phyloP scores from a whole-genome alignment of 2,113 vertebrate species.

The Bujurquina vittata region DNA sequence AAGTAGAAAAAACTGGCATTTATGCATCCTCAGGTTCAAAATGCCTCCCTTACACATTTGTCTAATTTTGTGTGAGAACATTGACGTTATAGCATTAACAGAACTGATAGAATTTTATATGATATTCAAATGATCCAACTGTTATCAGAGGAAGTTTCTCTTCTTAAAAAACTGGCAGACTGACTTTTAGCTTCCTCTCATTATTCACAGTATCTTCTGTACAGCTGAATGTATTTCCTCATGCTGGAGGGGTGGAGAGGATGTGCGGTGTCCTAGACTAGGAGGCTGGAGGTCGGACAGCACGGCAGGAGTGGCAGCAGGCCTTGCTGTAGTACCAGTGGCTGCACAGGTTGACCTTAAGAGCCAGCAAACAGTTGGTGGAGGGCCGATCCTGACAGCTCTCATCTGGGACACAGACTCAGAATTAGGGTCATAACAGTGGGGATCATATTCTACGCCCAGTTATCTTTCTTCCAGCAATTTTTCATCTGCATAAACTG shows the following conservation, averaged over 20 bases:
- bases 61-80: background rate
- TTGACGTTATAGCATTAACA: background rate
- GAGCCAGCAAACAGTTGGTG: slow-evolving; percentile 95
- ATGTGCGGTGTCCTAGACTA: slow-evolving; percentile 48
- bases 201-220: slow-evolving; percentile 45
- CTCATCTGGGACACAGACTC: slow-evolving; percentile 84
- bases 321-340: slow-evolving; percentile 99
- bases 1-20: background rate
- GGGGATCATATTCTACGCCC: background rate
- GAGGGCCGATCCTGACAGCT: slow-evolving; percentile 96
- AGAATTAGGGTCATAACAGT: background rate
- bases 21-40: background rate
- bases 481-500: background rate
- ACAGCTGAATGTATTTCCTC: slow-evolving; percentile 12
- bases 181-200: background rate
- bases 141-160: slow-evolving; percentile 7
- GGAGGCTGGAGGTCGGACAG: slow-evolving; percentile 55
- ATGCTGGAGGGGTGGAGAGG: background rate
- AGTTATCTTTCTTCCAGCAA: background rate
- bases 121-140: background rate
- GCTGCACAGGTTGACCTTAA: slow-evolving; percentile 96
- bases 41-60: background rate
- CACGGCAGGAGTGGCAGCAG: slow-evolving; percentile 93
- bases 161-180: background rate
- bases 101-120: background rate